phyloP scores from a whole-genome alignment of 2,888 invertebrate species.

The Ellobium chinense region DNA sequence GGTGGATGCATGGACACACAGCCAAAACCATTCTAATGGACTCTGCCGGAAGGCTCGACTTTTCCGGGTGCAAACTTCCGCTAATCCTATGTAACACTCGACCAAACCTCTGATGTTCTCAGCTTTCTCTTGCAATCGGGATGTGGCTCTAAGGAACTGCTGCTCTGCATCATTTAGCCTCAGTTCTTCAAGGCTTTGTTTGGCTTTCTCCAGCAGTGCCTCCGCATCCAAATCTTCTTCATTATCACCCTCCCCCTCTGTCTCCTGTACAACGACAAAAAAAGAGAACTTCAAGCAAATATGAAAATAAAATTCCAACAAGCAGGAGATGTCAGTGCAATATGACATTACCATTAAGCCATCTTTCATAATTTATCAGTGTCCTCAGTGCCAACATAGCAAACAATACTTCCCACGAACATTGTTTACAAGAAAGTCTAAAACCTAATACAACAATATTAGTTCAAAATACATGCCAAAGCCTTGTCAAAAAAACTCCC shows the following conservation, averaged over 20 bases:
- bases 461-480: too few relatives aligned
- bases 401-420: too few relatives aligned
- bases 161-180: constrained; percentile 65
- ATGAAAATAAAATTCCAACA: too few relatives aligned
- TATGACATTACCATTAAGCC: too few relatives aligned
- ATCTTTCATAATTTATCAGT: too few relatives aligned
- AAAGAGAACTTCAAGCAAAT: too few relatives aligned
- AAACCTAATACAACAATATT: too few relatives aligned
- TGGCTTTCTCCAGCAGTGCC: constrained; percentile 50
- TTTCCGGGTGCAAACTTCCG: constrained; percentile 68
- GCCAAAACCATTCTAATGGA: constrained; percentile 73
- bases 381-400: too few relatives aligned
- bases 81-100: constrained; percentile 64
- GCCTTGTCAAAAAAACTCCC: too few relatives aligned
- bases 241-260: constrained; percentile 46
- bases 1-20: constrained; percentile 72
- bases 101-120: constrained; percentile 57
- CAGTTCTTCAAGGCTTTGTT: constrained; percentile 51
- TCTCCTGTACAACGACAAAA: too few relatives aligned
- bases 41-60: constrained; percentile 68
- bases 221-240: constrained; percentile 46
- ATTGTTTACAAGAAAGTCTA: too few relatives aligned
- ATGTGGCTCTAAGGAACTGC: constrained; percentile 64
- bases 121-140: constrained; percentile 59
- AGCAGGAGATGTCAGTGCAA: too few relatives aligned